Evolutionary conservation across 2,797 vertebrate genomes (phyloP).

Genomic region (Erpetoichthys calabaricus): DNA sequence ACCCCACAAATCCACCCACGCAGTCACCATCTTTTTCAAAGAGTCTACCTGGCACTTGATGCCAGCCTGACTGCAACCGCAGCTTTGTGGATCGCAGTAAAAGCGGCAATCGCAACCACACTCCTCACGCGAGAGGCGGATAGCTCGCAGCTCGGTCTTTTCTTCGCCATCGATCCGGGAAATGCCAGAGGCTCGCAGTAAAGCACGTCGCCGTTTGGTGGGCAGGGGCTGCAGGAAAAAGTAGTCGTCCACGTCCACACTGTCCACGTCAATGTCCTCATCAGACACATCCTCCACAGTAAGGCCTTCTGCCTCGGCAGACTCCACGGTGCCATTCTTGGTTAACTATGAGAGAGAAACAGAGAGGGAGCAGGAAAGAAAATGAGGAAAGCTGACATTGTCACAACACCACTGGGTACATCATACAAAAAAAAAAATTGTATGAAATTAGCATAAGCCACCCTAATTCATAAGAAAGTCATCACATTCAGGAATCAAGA

Average conservation of each 20-base stretch:
- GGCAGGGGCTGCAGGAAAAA: slow-evolving; percentile 89
- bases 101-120: slow-evolving; percentile 87
- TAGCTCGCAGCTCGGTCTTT: slow-evolving; percentile 78
- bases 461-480: too few relatives aligned
- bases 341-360: slow-evolving; percentile 55
- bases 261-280: slow-evolving; percentile 81
- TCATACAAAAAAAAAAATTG: too few relatives aligned
- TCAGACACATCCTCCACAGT: slow-evolving; percentile 84
- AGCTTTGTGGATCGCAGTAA: slow-evolving; percentile 84
- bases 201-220: slow-evolving; percentile 74
- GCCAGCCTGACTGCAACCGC: slow-evolving; percentile 87
- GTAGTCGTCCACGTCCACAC: slow-evolving; percentile 82
- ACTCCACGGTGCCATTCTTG: slow-evolving; percentile 79
- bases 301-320: slow-evolving; percentile 73
- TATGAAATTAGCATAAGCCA: too few relatives aligned
- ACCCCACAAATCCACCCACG: not conserved
- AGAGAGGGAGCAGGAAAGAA: not conserved
- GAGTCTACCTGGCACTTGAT: slow-evolving; percentile 83
- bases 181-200: slow-evolving; percentile 78
- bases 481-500: too few relatives aligned
- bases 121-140: slow-evolving; percentile 84
- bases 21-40: not conserved
- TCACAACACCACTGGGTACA: too few relatives aligned
- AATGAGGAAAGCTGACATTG: not conserved
- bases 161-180: slow-evolving; percentile 84